Evolutionary conservation across 2,113 vertebrate species (phyloP), one percentile per base, ranked within the genome.

Genomic region (Chionis minor): DNA sequence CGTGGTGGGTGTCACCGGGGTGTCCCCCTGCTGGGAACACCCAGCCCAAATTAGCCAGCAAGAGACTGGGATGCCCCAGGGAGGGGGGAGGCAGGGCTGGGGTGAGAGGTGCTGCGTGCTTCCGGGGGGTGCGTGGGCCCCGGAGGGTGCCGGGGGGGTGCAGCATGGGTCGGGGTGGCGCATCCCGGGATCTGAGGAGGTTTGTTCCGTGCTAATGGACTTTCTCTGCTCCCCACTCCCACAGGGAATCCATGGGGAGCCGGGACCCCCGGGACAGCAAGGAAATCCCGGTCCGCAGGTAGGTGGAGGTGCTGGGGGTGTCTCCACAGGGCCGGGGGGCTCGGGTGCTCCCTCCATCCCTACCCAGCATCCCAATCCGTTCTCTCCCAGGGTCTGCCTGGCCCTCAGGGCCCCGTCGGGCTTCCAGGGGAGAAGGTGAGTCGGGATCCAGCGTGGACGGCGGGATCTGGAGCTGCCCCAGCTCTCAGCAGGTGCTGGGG

Each of bases 241-340:
- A 8, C 92, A 99, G 99, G 99, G 99, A 58, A 98, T 98, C 70
- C 91, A 96, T 10, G 99, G 99, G 96, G 99, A 99, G 55, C 94
- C 98, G 1, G 99, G 99, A 7, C 98, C 99, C 23, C 97, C 98
- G 1, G 99, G 99, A 71, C 99, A 99, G 88, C 99, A 99, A 88
- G 99, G 99, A 65, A 99, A 98, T 88, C 99, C 99, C 4, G 99
- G 99, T 47, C 93, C 97, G 9, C 99, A 99, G 98, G 99, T 99
- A 97, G 26, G 51, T 78, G 28, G 35, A 33, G 28, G 5, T 8
- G 35, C 35, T 40, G 47, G 12, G 11, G 52, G 59, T 12, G 59
- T 61, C 59, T 9, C 59, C 59, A 8, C 3, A 24, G 35, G 17
- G 35, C 61, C 18, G 22, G 47, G 12, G 10, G 40, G 5, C 44